Evolutionary conservation across 2,113 vertebrate genomes (phyloP).

Genomic region (Menura novaehollandiae): DNA sequence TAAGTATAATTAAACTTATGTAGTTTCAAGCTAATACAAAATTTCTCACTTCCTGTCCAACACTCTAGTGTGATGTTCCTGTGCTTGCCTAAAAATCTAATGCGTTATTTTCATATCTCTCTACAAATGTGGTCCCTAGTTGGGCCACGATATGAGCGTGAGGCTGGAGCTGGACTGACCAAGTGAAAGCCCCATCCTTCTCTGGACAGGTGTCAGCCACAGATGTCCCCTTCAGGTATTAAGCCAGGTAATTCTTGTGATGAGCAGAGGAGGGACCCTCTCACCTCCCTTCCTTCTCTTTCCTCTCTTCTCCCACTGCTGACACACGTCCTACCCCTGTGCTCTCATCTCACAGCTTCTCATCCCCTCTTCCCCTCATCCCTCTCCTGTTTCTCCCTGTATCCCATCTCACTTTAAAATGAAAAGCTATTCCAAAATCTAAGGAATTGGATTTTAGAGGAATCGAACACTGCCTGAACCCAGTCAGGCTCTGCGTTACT

Average conservation of each 20-base stretch:
- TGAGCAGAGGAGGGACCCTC: not conserved
- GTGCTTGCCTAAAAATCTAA: not conserved
- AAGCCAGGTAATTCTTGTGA: not conserved
- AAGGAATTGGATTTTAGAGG: not conserved
- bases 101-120: not conserved
- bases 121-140: not conserved
- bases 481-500: not conserved
- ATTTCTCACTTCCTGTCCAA: not conserved
- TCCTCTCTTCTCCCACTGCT: not conserved
- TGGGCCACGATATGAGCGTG: fast-evolving
- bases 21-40: not conserved
- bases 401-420: not conserved
- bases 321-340: not conserved
- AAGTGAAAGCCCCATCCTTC: not conserved
- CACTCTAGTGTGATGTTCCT: not conserved
- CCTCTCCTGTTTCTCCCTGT: not conserved
- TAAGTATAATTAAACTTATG: not conserved
- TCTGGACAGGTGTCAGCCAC: not conserved
- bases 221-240: not conserved
- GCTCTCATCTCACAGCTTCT: not conserved
- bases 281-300: not conserved
- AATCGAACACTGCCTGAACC: not conserved
- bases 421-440: not conserved
- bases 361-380: not conserved
- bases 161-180: not conserved